Percentiles rank a stretch among this genome's conserved stretches.
Conservation (phyloP, 2,797 vertebrate genomes). For the Bradypodion pumilum region DNA sequence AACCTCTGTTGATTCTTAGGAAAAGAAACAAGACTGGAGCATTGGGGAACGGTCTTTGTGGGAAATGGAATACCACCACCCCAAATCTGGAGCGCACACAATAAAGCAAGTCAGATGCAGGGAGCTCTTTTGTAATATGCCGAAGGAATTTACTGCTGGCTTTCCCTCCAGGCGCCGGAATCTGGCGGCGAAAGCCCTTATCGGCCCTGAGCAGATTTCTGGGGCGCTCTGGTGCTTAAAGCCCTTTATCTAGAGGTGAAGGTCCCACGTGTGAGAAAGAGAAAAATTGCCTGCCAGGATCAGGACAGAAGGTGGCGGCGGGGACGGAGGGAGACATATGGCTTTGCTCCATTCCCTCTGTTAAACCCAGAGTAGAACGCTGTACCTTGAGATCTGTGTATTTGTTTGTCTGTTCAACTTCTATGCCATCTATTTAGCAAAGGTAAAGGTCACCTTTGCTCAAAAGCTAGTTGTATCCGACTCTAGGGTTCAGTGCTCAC, state of each 20-base stretch:
- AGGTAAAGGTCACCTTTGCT: too few relatives aligned
- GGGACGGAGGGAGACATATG: not conserved
- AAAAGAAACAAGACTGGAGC: not conserved
- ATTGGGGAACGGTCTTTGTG: not conserved
- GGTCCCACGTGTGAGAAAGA: slow-evolving; percentile 62
- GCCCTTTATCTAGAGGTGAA: slow-evolving; percentile 69
- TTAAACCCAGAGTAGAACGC: too few relatives aligned
- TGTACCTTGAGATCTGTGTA: too few relatives aligned
- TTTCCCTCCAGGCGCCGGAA: not conserved
- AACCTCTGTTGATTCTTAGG: not conserved
- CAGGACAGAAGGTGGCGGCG: too few relatives aligned
- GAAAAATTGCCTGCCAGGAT: slow-evolving; percentile 43
- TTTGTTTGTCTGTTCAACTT: too few relatives aligned
- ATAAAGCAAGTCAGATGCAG: slow-evolving; percentile 6
- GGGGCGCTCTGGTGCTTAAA: slow-evolving; percentile 43
- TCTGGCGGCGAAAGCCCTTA: slow-evolving; percentile 60
- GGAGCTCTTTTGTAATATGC: slow-evolving; percentile 46
- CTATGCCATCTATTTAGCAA: too few relatives aligned
- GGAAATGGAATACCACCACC: not conserved
- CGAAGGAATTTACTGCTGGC: not conserved
- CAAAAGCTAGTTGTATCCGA: too few relatives aligned
- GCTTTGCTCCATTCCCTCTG: not conserved
- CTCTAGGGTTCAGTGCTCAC: too few relatives aligned
- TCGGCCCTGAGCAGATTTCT: slow-evolving; percentile 66
- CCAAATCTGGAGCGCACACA: slow-evolving; percentile 39